Evolutionary conservation across 2,888 invertebrate species (phyloP), one percentile per base, ranked within the genome.

Genomic region (Torymus auratus): DNA sequence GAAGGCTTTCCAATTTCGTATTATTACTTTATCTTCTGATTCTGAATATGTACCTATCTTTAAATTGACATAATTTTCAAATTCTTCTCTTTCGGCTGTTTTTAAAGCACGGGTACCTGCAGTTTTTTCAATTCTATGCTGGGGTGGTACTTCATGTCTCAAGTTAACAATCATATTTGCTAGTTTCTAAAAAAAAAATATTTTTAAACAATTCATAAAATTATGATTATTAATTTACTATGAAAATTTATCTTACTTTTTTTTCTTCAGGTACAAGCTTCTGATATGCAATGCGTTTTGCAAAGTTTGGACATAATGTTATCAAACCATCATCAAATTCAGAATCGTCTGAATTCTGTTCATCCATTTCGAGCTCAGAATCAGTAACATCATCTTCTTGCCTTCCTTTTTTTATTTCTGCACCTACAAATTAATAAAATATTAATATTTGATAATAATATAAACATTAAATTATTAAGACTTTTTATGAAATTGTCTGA

Each of bases 1-100:
- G 85, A 90, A 90, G 20, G n/a, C 61, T 64, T 83, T 78, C 90
- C 90, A 90, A 69, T 90, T 90, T n/a, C 77, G 71, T 7, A 14
- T 82, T 41, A 90, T 86, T 60, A 82, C 84, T 52, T 82, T 55
- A 75, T 90, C 88, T 76, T 90, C 90, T 0, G 7, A 50, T 0
- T 76, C 14, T 15, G 84, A 80, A 65, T 84, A 90, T 12, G 12
- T 0, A 10, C 87, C 88, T 62, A 74, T 84, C 79, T 84, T 86
- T 2, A 90, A 74, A 10, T 82, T 69, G 1, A 83, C 85, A 53
- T 84, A 82, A 69, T 83, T 74, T 74, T 85, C 62, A 68, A 90
- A 87, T 67, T 78, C 11, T 23, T 81, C 62, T 75, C 77, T 86
- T 53, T 87, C 81, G 14, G 2, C 1, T 60, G 17, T 50, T 0